Base-by-base conservation (phyloP, 2,797 vertebrate genomes). In the Oreonectes daqikongensis region DNA sequence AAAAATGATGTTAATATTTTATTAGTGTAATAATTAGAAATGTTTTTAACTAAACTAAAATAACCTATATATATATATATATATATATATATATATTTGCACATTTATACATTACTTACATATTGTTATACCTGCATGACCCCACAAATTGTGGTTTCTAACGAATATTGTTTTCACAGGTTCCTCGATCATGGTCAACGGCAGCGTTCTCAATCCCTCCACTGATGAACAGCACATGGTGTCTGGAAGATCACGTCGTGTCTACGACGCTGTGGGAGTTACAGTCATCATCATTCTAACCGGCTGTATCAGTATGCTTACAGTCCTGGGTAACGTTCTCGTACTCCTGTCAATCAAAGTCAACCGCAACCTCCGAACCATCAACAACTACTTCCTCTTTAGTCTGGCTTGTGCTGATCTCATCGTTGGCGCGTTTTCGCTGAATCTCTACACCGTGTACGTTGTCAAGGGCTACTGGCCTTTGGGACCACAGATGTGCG, bases 311-410 rank as follows among this genome's bases (percentile, higher is more conserved):
- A 98, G 96, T 84, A 79, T 93, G 0, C 81, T 95, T 85, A 96
- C 96, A 0, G 88, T 97, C 2, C 88, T 95, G 30, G 95, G 96
- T 52, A 98, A 98, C 87, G 82, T 90, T 28, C 88, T 98, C 86
- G 96, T 98, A 65, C 95, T 98, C 91, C 86, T 96, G 59, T 97
- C 96, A 75, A 90, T 97, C 90, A 94, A 92, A 75, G 94, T 96
- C 60, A 97, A 98, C 91, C 93, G 93, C 12, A 95, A 90, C 72
- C 91, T 98, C 78, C 93, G 93, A 76, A 97, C 94, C 0, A 86
- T 96, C 85, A 96, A 96, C 92, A 98, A 97, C 89, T 96, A 96
- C 88, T 96, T 98, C 86, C 93, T 96, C 84, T 89, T 96, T 89
- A 98, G 95, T 88, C 86, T 98, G 87, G 96, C 95, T 0, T 95